Evolutionary conservation across 1,140 invertebrate genomes (phyloP).

Genomic region (Zaprionus lachaisei): DNA sequence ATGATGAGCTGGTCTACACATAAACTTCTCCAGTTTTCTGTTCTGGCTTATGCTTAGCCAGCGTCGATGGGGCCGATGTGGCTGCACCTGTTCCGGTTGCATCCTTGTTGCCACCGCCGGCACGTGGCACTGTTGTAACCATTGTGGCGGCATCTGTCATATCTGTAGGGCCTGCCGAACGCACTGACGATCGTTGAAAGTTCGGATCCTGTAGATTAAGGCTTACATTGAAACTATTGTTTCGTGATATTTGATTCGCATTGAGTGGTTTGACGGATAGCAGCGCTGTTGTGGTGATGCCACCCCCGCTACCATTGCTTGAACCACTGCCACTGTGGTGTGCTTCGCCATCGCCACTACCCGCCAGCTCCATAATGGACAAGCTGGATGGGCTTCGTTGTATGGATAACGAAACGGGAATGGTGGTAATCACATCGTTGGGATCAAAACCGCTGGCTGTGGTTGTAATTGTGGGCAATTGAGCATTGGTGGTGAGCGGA

Average conservation of each 20-base stretch:
- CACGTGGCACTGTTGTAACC: constrained; percentile 31
- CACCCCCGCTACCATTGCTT: constrained; percentile 50
- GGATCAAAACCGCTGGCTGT: constrained; percentile 68
- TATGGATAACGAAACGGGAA: constrained; percentile 76
- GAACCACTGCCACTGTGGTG: constrained; percentile 53
- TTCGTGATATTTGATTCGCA: constrained; percentile 68
- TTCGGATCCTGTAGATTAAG: constrained; percentile 68
- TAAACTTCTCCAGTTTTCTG: constrained; percentile 80
- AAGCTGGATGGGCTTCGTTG: constrained; percentile 67
- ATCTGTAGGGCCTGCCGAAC: constrained; percentile 60
- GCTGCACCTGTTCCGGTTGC: constrained; percentile 29
- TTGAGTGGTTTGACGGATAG: constrained; percentile 77
- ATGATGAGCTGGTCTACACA: constrained; percentile 55
- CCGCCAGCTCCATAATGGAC: constrained; percentile 71
- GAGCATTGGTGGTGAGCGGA: constrained; percentile 60
- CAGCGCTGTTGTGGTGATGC: constrained; percentile 70
- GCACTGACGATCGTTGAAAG: constrained; percentile 63
- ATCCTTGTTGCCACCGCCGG: constrained; percentile 30
- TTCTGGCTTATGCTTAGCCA: constrained; percentile 80
- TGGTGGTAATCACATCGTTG: constrained; percentile 76
- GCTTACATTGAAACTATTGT: constrained; percentile 77
- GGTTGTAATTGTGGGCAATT: constrained; percentile 77
- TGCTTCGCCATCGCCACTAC: constrained; percentile 48
- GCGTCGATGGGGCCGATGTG: constrained; percentile 77
- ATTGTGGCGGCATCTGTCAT: constrained; percentile 45